A percentile compares a stretch with the other conserved stretches of the same genome.
Conservation (phyloP, 2,888 invertebrate genomes). For the Philaethria dido region DNA sequence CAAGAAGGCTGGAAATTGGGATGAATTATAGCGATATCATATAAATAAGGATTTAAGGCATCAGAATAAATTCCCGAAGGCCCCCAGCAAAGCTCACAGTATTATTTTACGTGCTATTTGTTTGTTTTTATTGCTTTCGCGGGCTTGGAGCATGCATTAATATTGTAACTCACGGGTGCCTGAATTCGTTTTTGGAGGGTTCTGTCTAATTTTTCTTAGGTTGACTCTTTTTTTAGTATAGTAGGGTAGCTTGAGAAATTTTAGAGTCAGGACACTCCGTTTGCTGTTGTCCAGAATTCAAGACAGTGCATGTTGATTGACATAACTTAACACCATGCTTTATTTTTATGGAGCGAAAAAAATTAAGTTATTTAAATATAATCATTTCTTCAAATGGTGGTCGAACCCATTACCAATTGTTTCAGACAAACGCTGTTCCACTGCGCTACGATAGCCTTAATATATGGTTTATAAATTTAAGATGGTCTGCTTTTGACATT, state of each 20-base stretch:
- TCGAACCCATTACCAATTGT: no score
- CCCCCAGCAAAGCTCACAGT: constrained; percentile 57
- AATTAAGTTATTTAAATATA: no score
- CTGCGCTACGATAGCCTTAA: no score
- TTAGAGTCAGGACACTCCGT: no score
- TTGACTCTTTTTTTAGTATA: no score
- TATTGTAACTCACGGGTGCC: constrained; percentile 48
- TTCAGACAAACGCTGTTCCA: neutral
- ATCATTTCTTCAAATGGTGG: no score
- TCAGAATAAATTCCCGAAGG: constrained; percentile 66
- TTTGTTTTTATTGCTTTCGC: constrained; percentile 69
- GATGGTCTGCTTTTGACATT: constrained; percentile 1
- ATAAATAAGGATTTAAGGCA: constrained; percentile 80
- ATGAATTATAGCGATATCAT: constrained; percentile 76
- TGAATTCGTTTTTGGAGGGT: constrained; percentile 47
- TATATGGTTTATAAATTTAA: no score
- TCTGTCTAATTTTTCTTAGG: neutral
- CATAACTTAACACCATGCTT: no score
- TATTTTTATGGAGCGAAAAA: no score
- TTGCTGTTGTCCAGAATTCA: no score
- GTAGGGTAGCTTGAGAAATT: no score
- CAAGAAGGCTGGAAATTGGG: constrained; percentile 47
- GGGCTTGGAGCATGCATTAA: constrained; percentile 52
- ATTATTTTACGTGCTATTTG: constrained; percentile 77
- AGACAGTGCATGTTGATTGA: no score